These are phyloP conservation scores for Electrona antarctica DNA, from an alignment of 2,113 vertebrate genomes.

Conservation along the genomic window DNA sequence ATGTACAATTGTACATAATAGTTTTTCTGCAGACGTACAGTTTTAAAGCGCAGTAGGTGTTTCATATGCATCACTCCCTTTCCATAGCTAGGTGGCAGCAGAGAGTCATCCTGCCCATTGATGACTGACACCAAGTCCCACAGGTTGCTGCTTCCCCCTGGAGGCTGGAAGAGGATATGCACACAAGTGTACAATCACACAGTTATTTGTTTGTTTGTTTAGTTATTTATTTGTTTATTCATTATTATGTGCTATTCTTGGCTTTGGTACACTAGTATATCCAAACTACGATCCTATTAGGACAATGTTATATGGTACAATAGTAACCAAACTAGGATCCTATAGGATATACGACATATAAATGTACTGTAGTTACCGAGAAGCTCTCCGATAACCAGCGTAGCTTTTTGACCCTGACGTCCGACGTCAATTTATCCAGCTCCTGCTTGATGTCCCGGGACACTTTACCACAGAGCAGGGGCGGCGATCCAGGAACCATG, in stretches of 20 bases:
- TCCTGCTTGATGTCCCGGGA: slow-evolving; percentile 94
- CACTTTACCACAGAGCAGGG: slow-evolving; percentile 93
- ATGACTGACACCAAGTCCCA: slow-evolving; percentile 95
- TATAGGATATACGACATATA: no score
- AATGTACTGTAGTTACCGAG: slow-evolving; percentile 81
- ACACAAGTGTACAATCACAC: slow-evolving; percentile 9
- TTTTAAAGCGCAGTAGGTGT: slow-evolving; percentile 92
- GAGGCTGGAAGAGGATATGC: slow-evolving; percentile 77
- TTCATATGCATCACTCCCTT: slow-evolving; percentile 97
- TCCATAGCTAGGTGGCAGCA: slow-evolving; percentile 91
- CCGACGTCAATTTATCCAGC: slow-evolving; percentile 85
- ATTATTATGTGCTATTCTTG: not conserved
- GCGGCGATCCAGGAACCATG: slow-evolving; percentile 83
- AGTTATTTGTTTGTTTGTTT: no score
- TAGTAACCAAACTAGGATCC: no score
- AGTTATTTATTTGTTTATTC: no score
- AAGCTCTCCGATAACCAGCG: slow-evolving; percentile 95
- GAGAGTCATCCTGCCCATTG: slow-evolving; percentile 92
- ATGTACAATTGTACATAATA: not conserved
- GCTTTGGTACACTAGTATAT: not conserved
- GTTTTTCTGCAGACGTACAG: slow-evolving; percentile 74
- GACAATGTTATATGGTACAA: no score
- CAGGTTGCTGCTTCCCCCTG: slow-evolving; percentile 93
- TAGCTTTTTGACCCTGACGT: slow-evolving; percentile 84
- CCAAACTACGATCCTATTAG: not conserved